These are phyloP conservation scores for Aegithalos caudatus DNA, from an alignment of 2,113 vertebrate species.

Conservation along the genomic window DNA sequence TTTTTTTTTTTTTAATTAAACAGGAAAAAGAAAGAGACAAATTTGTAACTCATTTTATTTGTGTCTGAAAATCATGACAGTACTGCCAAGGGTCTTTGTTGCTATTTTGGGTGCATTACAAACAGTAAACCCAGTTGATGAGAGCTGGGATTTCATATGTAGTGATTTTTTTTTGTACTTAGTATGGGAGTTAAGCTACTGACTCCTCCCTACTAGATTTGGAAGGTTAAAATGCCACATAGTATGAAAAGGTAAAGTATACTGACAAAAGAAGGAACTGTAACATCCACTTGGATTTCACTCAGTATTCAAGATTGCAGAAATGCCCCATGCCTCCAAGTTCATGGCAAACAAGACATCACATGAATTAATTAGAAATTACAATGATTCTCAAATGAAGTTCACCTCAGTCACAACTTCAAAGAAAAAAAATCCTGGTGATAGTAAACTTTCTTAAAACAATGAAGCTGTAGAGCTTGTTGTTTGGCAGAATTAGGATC, in stretches of 20 bases:
- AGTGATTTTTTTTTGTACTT: background rate
- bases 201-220: background rate
- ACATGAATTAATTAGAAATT: background rate
- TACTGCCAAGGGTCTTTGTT: background rate
- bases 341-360: background rate
- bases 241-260: background rate
- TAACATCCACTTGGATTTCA: background rate
- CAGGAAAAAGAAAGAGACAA: background rate
- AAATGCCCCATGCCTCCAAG: background rate
- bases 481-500: background rate
- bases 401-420: background rate
- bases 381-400: background rate
- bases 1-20: background rate
- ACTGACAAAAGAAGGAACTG: background rate
- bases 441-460: background rate
- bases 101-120: background rate
- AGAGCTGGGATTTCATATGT: background rate
- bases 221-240: background rate
- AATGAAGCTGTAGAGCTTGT: background rate
- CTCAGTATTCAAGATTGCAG: background rate
- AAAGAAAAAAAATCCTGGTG: background rate
- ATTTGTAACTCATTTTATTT: slow-evolving; percentile 32
- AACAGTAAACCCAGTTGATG: background rate
- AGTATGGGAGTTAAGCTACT: background rate
- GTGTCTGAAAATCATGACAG: background rate